phyloP scores from a whole-genome alignment of 53 echinoderm and acorn worm genomes.

The Holothuria scabra region DNA sequence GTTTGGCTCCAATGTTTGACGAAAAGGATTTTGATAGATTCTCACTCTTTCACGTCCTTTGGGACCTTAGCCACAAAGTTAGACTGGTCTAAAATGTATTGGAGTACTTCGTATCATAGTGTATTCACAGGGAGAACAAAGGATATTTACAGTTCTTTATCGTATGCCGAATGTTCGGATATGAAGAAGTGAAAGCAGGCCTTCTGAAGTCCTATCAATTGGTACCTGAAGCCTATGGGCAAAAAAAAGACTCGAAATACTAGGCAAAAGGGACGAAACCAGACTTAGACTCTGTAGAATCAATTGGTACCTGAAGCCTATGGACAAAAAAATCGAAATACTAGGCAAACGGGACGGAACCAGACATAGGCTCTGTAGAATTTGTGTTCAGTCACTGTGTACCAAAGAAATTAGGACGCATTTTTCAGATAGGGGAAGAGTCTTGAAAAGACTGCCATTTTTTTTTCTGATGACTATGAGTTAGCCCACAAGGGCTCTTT shows the following conservation, averaged over 20 bases:
- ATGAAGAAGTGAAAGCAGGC: conserved; percentile 59
- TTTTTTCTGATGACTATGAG: conserved; percentile 63
- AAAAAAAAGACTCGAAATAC: no score
- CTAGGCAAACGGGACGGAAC: conserved; percentile 61
- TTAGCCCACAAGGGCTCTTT: conserved; percentile 54
- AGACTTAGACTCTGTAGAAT: conserved; percentile 68
- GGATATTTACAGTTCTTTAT: conserved; percentile 62
- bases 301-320: no score
- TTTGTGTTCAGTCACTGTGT: conserved; percentile 62
- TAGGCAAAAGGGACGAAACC: conserved; percentile 46
- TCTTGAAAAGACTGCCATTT: conserved; percentile 56
- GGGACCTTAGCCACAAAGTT: conserved; percentile 58
- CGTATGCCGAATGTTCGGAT: conserved; percentile 57
- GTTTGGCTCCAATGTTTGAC: conserved; percentile 62
- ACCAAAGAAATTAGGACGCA: conserved; percentile 52
- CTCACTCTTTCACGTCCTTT: no score
- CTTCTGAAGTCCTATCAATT: conserved; percentile 67
- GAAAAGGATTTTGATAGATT: conserved; percentile 58
- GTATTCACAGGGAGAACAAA: conserved; percentile 61
- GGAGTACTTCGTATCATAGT: conserved; percentile 60
- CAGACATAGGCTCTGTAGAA: conserved; percentile 51
- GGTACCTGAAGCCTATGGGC: conserved; percentile 76
- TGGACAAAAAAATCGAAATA: conserved; percentile 42
- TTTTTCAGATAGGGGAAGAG: conserved; percentile 37
- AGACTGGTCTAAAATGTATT: conserved; percentile 59